These are phyloP conservation scores for Microcebus murinus DNA, from an alignment of 2,113 vertebrate genomes.

Conservation along the genomic window DNA sequence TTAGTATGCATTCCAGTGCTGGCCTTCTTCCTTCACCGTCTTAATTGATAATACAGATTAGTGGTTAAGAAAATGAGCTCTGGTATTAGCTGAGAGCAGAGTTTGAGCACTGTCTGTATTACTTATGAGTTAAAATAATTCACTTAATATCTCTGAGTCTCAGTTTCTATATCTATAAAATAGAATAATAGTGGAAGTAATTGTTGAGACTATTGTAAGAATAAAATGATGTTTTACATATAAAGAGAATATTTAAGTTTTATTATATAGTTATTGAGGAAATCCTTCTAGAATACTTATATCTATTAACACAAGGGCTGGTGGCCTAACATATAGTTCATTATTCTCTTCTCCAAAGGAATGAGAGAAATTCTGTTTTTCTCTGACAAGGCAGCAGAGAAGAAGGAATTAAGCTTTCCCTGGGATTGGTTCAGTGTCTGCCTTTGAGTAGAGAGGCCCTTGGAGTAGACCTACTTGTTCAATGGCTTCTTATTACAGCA, in stretches of 20 bases:
- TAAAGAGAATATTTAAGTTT: constrained; percentile 6
- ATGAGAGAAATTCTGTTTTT: background rate
- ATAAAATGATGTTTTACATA: background rate
- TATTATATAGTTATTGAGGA: background rate
- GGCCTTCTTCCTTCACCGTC: too few species aligned
- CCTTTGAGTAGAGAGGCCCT: background rate
- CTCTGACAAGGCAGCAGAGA: background rate
- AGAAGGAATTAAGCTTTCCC: background rate
- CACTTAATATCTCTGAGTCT: background rate
- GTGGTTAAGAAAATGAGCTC: background rate
- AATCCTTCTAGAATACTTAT: background rate
- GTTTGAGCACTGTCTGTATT: background rate
- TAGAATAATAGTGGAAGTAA: background rate
- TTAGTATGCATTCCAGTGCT: background rate
- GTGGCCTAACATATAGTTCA: background rate
- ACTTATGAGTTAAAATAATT: background rate
- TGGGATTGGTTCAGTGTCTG: background rate
- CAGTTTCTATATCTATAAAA: background rate
- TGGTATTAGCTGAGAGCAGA: background rate
- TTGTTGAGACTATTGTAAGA: background rate
- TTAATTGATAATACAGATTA: background rate
- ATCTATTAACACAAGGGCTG: background rate
- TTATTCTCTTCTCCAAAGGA: background rate
- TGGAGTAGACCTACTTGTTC: background rate
- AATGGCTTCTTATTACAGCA: background rate